A percentile compares a stretch with the other conserved stretches of the same genome.
phyloP scores from a whole-genome alignment of 2,113 vertebrate species.

The Pluvianellus socialis region DNA sequence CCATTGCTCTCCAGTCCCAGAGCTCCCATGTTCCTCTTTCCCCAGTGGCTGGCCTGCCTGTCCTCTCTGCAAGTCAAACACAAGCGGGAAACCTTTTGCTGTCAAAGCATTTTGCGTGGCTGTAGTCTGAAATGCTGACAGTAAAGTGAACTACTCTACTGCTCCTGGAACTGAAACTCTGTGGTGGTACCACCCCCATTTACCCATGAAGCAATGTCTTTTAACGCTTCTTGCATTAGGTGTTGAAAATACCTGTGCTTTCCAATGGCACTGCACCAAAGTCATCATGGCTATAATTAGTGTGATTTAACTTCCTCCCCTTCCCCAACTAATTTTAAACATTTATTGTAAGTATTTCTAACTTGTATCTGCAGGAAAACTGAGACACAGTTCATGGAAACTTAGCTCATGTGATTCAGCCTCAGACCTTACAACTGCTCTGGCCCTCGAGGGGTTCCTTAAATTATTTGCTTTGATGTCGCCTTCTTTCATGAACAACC shows the following conservation, averaged over 20 bases:
- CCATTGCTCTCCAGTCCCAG: neutral
- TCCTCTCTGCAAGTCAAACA: neutral
- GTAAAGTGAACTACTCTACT: neutral
- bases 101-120: neutral
- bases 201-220: neutral
- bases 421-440: slow-evolving; percentile 68
- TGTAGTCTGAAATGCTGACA: neutral
- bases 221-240: neutral
- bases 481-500: slow-evolving; percentile 49
- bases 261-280: slow-evolving; percentile 38
- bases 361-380: slow-evolving; percentile 70
- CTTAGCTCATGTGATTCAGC: slow-evolving; percentile 67
- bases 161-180: neutral
- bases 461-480: slow-evolving; percentile 72
- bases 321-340: slow-evolving; percentile 51
- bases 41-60: neutral
- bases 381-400: slow-evolving; percentile 71
- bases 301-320: slow-evolving; percentile 40
- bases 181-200: neutral
- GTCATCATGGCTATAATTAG: slow-evolving; percentile 25
- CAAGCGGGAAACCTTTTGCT: neutral
- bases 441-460: slow-evolving; percentile 72
- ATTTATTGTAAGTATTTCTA: slow-evolving; percentile 53
- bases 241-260: neutral
- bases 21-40: neutral